These are phyloP conservation scores for Alsophila aescularia DNA, from an alignment of 2,888 invertebrate species.

Conservation along the genomic window DNA sequence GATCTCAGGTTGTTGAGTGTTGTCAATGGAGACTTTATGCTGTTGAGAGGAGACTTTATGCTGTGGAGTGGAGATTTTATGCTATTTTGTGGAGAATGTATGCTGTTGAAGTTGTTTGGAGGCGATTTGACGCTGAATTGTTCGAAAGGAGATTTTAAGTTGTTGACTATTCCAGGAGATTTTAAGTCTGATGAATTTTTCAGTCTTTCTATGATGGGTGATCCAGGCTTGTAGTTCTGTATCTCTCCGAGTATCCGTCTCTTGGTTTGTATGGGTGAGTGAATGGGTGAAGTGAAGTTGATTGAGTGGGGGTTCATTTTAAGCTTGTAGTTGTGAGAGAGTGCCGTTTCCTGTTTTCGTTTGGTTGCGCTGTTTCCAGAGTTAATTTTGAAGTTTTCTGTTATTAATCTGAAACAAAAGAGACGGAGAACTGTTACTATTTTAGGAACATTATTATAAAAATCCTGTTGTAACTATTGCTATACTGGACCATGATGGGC, in stretches of 20 bases:
- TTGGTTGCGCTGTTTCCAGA: conserved; percentile 76
- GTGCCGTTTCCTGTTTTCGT: conserved; percentile 69
- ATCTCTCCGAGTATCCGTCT: conserved; percentile 66
- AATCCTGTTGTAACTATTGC: no score
- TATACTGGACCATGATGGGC: no score
- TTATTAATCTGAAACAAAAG: conserved; percentile 75
- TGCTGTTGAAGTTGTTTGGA: not conserved
- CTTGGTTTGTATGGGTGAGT: conserved; percentile 59
- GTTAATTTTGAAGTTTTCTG: conserved; percentile 81
- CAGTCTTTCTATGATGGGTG: conserved; percentile 57
- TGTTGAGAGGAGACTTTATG: conserved; percentile 6
- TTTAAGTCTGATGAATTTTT: conserved; percentile 38
- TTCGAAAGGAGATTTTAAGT: conserved; percentile 1
- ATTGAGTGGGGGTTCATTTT: conserved; percentile 74
- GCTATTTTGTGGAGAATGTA: conserved; percentile 14
- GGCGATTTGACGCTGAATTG: conserved; percentile 2
- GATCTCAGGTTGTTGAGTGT: conserved; percentile 36
- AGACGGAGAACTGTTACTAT: conserved; percentile 7
- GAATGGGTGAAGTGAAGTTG: conserved; percentile 62
- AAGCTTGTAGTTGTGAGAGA: conserved; percentile 63
- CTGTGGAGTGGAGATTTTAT: conserved; percentile 4
- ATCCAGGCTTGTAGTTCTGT: conserved; percentile 41
- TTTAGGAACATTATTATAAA: no score
- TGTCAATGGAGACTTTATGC: conserved; percentile 36
- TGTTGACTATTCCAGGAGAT: not conserved